These are phyloP conservation scores for Scatophagus argus DNA, from an alignment of 2,113 vertebrate species.

Conservation along the genomic window DNA sequence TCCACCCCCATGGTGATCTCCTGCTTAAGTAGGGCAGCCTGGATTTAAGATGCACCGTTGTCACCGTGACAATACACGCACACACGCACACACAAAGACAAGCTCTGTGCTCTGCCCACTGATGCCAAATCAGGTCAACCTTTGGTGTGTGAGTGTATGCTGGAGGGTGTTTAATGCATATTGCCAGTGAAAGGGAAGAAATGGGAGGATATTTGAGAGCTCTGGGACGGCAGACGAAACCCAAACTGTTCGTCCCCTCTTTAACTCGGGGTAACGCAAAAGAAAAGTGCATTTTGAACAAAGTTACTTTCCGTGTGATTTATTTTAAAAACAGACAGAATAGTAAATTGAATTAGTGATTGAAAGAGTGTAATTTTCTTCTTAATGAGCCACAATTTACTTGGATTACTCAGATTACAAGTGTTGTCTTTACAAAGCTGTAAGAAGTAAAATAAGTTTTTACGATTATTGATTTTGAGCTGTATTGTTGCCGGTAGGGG, in stretches of 20 bases:
- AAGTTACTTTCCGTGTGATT: background rate
- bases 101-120: slow-evolving; percentile 13
- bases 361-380: background rate
- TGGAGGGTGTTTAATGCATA: slow-evolving; percentile 59
- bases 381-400: background rate
- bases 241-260: slow-evolving; percentile 20
- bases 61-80: slow-evolving; percentile 55
- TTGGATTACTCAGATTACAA: no score
- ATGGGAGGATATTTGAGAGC: slow-evolving; percentile 55
- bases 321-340: background rate
- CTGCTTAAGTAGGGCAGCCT: slow-evolving; percentile 73
- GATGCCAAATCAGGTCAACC: slow-evolving; percentile 68
- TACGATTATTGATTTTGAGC: no score
- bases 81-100: slow-evolving; percentile 22
- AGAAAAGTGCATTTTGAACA: background rate
- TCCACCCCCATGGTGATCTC: slow-evolving; percentile 60
- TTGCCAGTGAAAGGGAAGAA: slow-evolving; percentile 65
- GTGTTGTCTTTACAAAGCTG: background rate
- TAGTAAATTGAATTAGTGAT: background rate
- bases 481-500: no score
- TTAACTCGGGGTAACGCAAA: no score
- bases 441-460: no score
- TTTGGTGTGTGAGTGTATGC: slow-evolving; percentile 38
- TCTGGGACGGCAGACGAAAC: slow-evolving; percentile 66
- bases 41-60: slow-evolving; percentile 74